These are phyloP conservation scores for Heptranchias perlo DNA, from an alignment of 2,113 vertebrate species.

Conservation along the genomic window DNA sequence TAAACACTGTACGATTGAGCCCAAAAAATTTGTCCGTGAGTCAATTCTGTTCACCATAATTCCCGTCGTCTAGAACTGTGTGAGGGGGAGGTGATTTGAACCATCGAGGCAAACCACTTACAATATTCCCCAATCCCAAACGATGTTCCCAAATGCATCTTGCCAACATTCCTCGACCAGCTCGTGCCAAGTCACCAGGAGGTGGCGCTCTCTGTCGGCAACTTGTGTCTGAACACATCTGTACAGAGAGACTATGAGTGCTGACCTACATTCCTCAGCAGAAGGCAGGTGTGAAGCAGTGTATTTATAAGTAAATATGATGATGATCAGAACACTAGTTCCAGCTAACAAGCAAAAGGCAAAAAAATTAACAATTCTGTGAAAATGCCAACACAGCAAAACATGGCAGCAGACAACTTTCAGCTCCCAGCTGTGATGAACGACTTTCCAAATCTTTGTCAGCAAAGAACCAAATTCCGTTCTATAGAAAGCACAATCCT, in stretches of 20 bases:
- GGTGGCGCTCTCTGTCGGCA: not conserved
- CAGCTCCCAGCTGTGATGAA: slow-evolving; percentile 45
- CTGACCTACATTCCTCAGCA: not conserved
- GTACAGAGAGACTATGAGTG: not conserved
- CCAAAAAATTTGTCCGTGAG: no score
- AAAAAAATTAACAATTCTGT: not conserved
- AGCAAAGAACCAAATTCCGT: not conserved
- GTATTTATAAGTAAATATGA: slow-evolving; percentile 16
- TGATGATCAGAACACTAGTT: not conserved
- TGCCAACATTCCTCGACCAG: not conserved
- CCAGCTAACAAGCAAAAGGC: not conserved
- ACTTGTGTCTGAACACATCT: not conserved
- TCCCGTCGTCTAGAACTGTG: no score
- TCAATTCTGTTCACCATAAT: no score
- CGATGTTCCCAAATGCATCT: not conserved
- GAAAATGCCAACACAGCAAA: slow-evolving; percentile 26
- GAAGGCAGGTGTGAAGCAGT: not conserved
- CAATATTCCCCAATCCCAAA: not conserved
- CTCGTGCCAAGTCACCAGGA: not conserved
- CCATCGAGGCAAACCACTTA: no score
- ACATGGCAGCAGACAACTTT: not conserved
- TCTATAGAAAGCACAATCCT: not conserved
- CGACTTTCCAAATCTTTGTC: slow-evolving; percentile 41
- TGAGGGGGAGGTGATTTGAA: no score
- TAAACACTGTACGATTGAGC: no score